Conservation (phyloP, 1,140 invertebrate species). For the Philaenus spumarius region DNA sequence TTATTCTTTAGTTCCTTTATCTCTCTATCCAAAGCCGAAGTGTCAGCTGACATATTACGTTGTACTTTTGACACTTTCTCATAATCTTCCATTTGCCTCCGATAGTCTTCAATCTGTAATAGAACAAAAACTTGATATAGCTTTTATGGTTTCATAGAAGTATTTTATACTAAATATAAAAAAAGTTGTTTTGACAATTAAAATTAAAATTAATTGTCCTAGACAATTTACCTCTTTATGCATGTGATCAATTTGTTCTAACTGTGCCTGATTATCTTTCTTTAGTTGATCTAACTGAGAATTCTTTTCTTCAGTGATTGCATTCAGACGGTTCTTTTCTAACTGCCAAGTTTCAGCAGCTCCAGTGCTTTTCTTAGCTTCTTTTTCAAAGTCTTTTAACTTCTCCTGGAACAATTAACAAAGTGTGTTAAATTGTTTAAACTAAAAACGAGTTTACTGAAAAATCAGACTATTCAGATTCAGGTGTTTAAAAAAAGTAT, state of each 20-base stretch:
- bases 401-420: constrained; percentile 46
- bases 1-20: constrained; percentile 59
- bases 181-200: no score
- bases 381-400: constrained; percentile 44
- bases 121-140: constrained; percentile 18
- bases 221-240: constrained; percentile 48
- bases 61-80: constrained; percentile 78
- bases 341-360: constrained; percentile 30
- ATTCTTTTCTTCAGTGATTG: constrained; percentile 63
- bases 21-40: constrained; percentile 64
- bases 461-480: no score
- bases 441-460: no score
- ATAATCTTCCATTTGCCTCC: constrained; percentile 75
- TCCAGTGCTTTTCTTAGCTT: constrained; percentile 2
- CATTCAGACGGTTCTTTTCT: constrained; percentile 58
- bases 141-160: no score
- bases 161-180: no score
- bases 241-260: constrained; percentile 60
- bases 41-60: constrained; percentile 65
- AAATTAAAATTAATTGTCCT: no score
- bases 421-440: no score
- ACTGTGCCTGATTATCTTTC: constrained; percentile 61
- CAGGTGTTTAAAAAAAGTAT: no score
- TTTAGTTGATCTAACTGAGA: constrained; percentile 65
- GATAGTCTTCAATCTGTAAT: constrained; percentile 68